Base-by-base conservation (phyloP, 2,113 vertebrate species). In the Setophaga petechia region DNA sequence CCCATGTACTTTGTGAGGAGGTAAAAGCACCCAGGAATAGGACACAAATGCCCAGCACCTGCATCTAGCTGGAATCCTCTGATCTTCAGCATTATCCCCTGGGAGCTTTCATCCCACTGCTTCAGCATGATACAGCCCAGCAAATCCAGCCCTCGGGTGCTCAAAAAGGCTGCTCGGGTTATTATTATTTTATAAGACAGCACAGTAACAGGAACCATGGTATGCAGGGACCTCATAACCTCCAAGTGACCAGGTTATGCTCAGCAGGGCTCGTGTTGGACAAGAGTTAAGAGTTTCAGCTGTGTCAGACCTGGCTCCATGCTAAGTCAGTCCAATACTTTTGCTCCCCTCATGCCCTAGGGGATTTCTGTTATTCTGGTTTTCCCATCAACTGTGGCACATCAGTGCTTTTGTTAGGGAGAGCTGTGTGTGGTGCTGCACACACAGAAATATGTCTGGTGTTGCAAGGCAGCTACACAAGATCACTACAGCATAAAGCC, bases 331-430 rank as follows among this genome's bases (percentile, higher is more conserved):
- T 6, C 49, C 47, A 54, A 61, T 23, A 21, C 6, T 76, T 84
- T 82, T 47, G 17, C 52, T 89, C 20, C 30, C 57, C 41, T 46
- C 24, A 47, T 59, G 27, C 49, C 35, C 22, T 23, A 37, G n/a
- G 28, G 41, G 83, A n/a, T 39, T 14, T 43, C 33, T 41, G 23
- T 44, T 47, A 31, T 24, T 86, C 71, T 39, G 25, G 1, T 80
- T 85, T 90, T 88, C 55, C 63, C 51, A 54, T 33, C 11, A 24
- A 3, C 35, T 21, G 2, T 9, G 51, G 47, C 27, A 33, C 43
- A 33, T 11, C 21, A 33, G 35, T 3, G 0, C 47, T 67, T n/a
- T n/a, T 2, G 0, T 44, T 47, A 59, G 31, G 44, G 35, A 76
- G 44, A 82, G 30, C 8, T 75, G 19, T 24, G 39, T 43, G 58